Evolutionary conservation across 2,888 invertebrate genomes (phyloP), one percentile per base, ranked within the genome.

Genomic region (Brachypalpus laphriformis): DNA sequence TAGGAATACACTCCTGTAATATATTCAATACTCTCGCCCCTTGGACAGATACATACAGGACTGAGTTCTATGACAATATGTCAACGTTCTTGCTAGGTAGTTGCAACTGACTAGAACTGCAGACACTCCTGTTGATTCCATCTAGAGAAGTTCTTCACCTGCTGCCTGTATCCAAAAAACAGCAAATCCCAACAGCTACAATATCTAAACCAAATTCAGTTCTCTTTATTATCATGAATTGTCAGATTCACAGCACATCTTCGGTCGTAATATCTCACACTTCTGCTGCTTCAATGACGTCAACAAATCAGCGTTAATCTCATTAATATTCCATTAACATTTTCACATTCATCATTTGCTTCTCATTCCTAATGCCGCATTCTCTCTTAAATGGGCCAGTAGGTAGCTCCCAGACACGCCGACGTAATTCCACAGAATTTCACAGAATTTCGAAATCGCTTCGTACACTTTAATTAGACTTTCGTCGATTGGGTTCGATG

Each of bases 401-500:
- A 51, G 68, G 68, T 66, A 31, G 40, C 28, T 59, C 34, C 20
- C 25, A 42, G 8, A 45, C 11, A 42, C 25, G 22, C 9, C 47
- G 25, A 37, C 7, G 57, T 37, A 45, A 40, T n/a, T n/a, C n/a
- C n/a, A 51, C 25, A 54, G 5, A 16, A 16, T 68, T 59, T 47
- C 18, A 37, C 18, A 31, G 40, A 40, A 34, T 54, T 68, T 68
- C 45, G 42, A 68, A 71, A 78, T 57, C 47, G 45, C 56, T 78
- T 54, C 20, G 31, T 28, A 45, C 25, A 37, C 40, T 71, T 70
- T 78, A 71, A 78, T 78, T 56, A 56, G 37, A 56, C 56, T 57
- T 71, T 78, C 57, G 63, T 63, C 56, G 78, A 63, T 57, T 57
- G 57, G 78, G 56, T 71, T 71, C 63, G 78, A 65, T 63, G 71